These are phyloP conservation scores for Pocillopora grandis DNA, from an alignment of 92 coral and sea anemone genomes.

Conservation along the genomic window DNA sequence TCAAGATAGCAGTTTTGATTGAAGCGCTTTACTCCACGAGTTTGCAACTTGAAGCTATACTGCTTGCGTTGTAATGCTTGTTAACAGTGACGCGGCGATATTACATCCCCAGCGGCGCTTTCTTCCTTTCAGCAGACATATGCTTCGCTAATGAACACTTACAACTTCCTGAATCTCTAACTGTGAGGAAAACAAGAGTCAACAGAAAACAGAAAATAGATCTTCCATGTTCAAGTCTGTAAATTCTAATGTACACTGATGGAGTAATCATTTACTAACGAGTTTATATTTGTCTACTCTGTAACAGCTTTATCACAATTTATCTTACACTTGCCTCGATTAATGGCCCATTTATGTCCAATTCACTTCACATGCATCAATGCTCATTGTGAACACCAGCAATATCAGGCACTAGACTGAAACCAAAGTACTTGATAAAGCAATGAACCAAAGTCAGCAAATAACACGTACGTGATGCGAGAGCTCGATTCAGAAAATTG, in stretches of 20 bases:
- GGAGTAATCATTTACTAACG: neutral
- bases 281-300: conserved; percentile 5
- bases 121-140: neutral
- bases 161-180: neutral
- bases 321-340: neutral
- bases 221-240: neutral
- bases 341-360: conserved; percentile 12
- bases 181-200: neutral
- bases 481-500: no score
- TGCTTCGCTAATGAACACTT: neutral
- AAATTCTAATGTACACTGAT: neutral
- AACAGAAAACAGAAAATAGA: neutral
- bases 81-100: conserved; percentile 28
- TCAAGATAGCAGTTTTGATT: neutral
- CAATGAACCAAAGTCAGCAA: neutral
- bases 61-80: neutral
- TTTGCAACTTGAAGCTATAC: no score
- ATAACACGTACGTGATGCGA: neutral
- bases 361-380: neutral
- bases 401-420: neutral
- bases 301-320: neutral
- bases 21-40: no score
- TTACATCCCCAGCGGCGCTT: neutral
- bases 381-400: neutral
- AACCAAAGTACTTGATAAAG: neutral